A percentile compares a stretch with the other conserved stretches of the same genome.
Evolutionary conservation across 2,797 vertebrate species (phyloP).

Genomic region (Takifugu rubripes): DNA sequence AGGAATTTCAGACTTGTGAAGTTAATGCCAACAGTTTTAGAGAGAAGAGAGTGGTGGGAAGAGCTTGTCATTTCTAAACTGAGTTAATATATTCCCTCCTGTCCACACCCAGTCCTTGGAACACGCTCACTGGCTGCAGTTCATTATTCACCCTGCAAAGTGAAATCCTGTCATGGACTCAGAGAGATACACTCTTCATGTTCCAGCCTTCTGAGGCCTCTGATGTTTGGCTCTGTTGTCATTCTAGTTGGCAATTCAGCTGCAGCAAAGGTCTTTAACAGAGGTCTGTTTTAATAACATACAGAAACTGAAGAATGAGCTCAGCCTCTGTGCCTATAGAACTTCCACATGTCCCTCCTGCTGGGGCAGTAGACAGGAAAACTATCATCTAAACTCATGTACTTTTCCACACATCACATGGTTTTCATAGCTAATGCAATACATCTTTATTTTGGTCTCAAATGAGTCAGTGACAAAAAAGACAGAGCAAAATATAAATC

Average conservation of each 20-base stretch:
- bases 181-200: slow-evolving; percentile 30
- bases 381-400: background rate
- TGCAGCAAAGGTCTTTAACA: slow-evolving; percentile 37
- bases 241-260: slow-evolving; percentile 31
- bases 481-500: no score
- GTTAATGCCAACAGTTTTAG: slow-evolving; percentile 19
- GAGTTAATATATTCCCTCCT: slow-evolving; percentile 22
- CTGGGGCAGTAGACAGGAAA: no score
- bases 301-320: background rate
- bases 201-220: slow-evolving; percentile 30
- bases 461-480: no score
- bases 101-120: slow-evolving; percentile 16
- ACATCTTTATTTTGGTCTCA: background rate
- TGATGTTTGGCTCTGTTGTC: slow-evolving; percentile 34
- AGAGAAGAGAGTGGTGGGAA: slow-evolving; percentile 14
- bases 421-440: background rate
- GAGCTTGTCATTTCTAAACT: slow-evolving; percentile 25
- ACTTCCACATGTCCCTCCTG: no score
- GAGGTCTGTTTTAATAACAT: slow-evolving; percentile 28
- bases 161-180: slow-evolving; percentile 39
- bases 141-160: slow-evolving; percentile 57
- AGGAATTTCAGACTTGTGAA: slow-evolving; percentile 11
- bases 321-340: no score
- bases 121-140: slow-evolving; percentile 14
- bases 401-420: slow-evolving; percentile 4